phyloP scores from a whole-genome alignment of 2,113 vertebrate species.

The Muscicapa adusta region DNA sequence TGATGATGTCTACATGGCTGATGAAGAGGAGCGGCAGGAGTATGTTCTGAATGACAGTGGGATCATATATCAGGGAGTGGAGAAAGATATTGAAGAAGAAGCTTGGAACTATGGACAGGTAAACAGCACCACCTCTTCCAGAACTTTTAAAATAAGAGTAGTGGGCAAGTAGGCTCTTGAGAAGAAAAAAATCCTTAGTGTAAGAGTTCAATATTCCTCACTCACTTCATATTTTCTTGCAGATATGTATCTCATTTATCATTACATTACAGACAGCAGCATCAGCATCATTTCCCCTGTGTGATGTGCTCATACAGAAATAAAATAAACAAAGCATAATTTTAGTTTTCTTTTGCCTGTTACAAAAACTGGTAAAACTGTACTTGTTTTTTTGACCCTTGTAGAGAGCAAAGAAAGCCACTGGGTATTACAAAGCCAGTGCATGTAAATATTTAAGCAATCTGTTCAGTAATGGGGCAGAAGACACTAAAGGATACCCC shows the following conservation, averaged over 20 bases:
- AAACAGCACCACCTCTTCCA: not conserved
- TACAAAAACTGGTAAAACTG: not conserved
- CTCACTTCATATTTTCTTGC: not conserved
- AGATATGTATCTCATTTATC: not conserved
- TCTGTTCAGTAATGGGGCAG: not conserved
- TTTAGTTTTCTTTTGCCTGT: not conserved
- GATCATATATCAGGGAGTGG: conserved; percentile 81
- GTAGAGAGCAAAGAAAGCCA: not conserved
- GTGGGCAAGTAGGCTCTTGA: not conserved
- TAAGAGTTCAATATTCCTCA: not conserved
- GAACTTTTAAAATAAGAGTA: not conserved
- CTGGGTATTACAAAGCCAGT: not conserved
- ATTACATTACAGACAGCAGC: not conserved
- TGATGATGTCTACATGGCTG: conserved; percentile 80
- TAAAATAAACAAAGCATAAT: not conserved
- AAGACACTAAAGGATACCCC: not conserved
- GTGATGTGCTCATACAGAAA: not conserved
- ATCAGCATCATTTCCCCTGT: not conserved
- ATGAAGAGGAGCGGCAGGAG: conserved; percentile 75
- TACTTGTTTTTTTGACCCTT: not conserved
- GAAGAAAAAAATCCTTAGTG: not conserved
- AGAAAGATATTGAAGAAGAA: conserved; percentile 73
- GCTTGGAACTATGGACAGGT: conserved; percentile 87
- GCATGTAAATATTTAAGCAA: not conserved
- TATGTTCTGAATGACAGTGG: conserved; percentile 83